A percentile compares a stretch with the other conserved stretches of the same genome.
These are phyloP conservation scores for Coelopa frigida DNA, from an alignment of 1,140 invertebrate species.

Conservation along the genomic window DNA sequence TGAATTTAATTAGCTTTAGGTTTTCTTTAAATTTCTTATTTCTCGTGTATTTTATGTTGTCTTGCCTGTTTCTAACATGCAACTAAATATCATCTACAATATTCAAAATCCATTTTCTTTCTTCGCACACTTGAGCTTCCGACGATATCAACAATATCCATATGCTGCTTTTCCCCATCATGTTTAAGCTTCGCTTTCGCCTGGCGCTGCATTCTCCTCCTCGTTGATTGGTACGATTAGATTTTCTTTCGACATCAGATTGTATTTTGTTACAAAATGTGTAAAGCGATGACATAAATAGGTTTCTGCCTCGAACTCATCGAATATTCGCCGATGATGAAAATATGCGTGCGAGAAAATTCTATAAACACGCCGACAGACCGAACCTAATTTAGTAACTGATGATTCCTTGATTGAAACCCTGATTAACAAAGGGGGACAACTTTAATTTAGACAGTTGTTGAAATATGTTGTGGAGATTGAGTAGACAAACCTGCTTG, in stretches of 20 bases:
- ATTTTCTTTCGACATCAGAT: slow-evolving; percentile 97
- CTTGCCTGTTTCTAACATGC: neutral
- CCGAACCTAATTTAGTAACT: slow-evolving; percentile 95
- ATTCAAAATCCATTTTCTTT: too few species aligned
- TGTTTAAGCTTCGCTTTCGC: slow-evolving; percentile 62
- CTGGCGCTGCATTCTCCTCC: slow-evolving; percentile 48
- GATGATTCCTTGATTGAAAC: slow-evolving; percentile 99
- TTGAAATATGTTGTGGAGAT: too few species aligned
- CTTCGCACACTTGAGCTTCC: too few species aligned
- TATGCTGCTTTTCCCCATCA: too few species aligned
- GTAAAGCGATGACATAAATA: slow-evolving; percentile 95
- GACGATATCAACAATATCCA: too few species aligned
- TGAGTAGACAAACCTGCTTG: slow-evolving; percentile 77
- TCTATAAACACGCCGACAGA: slow-evolving; percentile 95
- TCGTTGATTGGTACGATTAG: slow-evolving; percentile 88
- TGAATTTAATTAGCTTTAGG: neutral
- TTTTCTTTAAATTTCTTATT: neutral
- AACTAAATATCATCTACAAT: too few species aligned
- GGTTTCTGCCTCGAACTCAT: slow-evolving; percentile 96
- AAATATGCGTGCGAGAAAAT: slow-evolving; percentile 99
- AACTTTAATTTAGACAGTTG: too few species aligned
- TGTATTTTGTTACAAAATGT: slow-evolving; percentile 96
- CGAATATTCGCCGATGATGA: slow-evolving; percentile 94
- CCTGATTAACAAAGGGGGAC: slow-evolving; percentile 55
- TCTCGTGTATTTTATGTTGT: neutral